These are phyloP conservation scores for Cactoblastis cactorum DNA, from an alignment of 2,888 invertebrate species.

Conservation along the genomic window DNA sequence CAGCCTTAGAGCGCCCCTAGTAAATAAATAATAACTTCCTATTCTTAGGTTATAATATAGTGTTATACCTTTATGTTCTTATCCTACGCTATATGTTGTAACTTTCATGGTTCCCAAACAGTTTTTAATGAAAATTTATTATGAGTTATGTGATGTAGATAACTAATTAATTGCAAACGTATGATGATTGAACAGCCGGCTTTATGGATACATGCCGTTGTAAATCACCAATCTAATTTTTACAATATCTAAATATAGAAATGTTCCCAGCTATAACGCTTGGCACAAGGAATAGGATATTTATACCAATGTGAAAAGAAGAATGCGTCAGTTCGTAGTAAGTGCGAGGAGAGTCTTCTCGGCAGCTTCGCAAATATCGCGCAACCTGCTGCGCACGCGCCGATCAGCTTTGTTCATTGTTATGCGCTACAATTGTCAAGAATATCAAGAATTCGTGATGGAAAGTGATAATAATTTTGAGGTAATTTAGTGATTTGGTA, in stretches of 20 bases:
- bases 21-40: too few species aligned
- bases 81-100: too few species aligned
- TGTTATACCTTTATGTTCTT: too few species aligned
- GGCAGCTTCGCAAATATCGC: constrained; percentile 30
- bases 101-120: too few species aligned
- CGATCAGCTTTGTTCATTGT: constrained; percentile 27
- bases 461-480: constrained; percentile 67
- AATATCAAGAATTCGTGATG: constrained; percentile 66
- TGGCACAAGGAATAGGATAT: constrained; percentile 63
- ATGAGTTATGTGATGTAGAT: not conserved
- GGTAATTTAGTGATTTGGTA: constrained; percentile 44
- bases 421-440: constrained; percentile 50
- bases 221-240: not conserved
- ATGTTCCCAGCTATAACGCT: constrained; percentile 44
- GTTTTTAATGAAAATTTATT: too few species aligned
- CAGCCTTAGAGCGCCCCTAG: too few species aligned
- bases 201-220: not conserved
- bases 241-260: constrained; percentile 43
- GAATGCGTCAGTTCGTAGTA: constrained; percentile 57
- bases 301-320: constrained; percentile 59
- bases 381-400: constrained; percentile 31
- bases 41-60: too few species aligned
- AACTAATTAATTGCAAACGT: not conserved
- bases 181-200: not conserved
- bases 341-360: constrained; percentile 42